A percentile compares a stretch with the other conserved stretches of the same genome.
Conservation (phyloP, 2,113 vertebrate genomes). For the Psephotus haematonotus region DNA sequence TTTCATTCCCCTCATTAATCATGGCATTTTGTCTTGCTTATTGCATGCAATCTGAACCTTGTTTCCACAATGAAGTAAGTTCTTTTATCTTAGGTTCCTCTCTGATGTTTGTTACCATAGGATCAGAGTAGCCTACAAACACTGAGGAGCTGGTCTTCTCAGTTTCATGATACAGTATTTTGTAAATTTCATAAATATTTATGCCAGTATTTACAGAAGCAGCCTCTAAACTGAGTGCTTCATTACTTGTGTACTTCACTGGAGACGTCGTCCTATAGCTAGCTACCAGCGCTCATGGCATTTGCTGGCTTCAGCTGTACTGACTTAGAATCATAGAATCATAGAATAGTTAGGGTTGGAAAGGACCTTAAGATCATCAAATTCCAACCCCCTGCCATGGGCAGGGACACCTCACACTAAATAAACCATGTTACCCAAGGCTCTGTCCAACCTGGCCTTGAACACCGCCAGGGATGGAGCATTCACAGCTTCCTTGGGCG, state of each 20-base stretch:
- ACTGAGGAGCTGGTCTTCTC: neutral
- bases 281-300: neutral
- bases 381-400: too few species aligned
- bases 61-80: neutral
- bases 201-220: neutral
- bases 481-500: too few species aligned
- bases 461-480: too few species aligned
- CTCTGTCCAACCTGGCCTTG: too few species aligned
- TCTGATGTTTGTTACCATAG: neutral
- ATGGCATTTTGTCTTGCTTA: neutral
- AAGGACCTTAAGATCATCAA: too few species aligned
- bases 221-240: neutral
- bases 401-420: neutral
- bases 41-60: neutral
- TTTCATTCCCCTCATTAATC: neutral
- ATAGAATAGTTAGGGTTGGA: too few species aligned
- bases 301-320: neutral
- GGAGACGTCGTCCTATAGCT: neutral
- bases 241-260: neutral
- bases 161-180: neutral
- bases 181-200: neutral
- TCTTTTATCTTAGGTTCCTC: neutral
- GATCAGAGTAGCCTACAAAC: neutral
- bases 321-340: too few species aligned
- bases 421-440: too few species aligned